Percentiles rank a stretch among this genome's conserved stretches.
Conservation (phyloP, 2,888 invertebrate genomes). For the Hofmannophila pseudospretella region DNA sequence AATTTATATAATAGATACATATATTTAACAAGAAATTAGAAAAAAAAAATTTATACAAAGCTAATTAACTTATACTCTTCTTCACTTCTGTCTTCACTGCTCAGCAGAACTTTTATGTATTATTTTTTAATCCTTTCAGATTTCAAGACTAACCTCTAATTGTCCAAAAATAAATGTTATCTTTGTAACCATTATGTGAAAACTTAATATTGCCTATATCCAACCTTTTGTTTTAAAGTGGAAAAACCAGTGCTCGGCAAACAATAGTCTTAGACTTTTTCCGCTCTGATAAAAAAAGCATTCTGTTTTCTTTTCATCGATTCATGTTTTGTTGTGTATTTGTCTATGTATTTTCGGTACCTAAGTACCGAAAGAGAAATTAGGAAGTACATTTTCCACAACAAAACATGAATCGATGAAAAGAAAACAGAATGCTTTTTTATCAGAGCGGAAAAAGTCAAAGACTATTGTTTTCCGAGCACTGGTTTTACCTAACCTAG, state of each 20-base stretch:
- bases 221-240: constrained; percentile 7
- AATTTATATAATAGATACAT: no score
- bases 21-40: no score
- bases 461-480: constrained; percentile 17
- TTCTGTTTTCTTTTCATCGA: constrained; percentile 6
- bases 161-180: no score
- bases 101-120: no score
- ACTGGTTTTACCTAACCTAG: constrained; percentile 9
- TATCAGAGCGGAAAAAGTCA: constrained; percentile 11
- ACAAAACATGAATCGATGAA: constrained; percentile 7
- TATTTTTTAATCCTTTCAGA: no score
- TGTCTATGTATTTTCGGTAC: no score
- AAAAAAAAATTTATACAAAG: no score
- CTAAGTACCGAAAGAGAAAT: no score
- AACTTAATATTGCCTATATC: background rate
- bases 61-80: no score
- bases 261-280: constrained; percentile 19
- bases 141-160: no score
- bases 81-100: no score
- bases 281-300: constrained; percentile 11
- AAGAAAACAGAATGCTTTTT: constrained; percentile 9
- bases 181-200: background rate
- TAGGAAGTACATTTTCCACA: no score
- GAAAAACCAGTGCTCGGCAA: constrained; percentile 8
- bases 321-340: constrained; percentile 9